Evolutionary conservation across 1,140 invertebrate species (phyloP), one percentile per base, ranked within the genome.

Genomic region (Bombus polaris): DNA sequence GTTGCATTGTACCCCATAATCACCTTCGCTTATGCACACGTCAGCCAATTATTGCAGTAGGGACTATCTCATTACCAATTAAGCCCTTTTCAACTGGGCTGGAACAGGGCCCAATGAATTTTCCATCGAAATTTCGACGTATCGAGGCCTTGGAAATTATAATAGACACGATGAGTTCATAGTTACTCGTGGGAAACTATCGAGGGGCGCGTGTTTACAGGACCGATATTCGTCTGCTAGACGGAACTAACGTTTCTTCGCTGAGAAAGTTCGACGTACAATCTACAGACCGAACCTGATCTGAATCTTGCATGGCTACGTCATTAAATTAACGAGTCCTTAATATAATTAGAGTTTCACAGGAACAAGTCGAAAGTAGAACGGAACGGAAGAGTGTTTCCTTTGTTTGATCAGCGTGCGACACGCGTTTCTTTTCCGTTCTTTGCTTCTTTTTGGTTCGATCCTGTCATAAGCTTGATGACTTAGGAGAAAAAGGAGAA

Each of bases 301-400:
- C 37, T 15, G 22, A 42, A 73, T 44, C 80, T 72, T 28, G 28
- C 12, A 13, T 10, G 47, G 35, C 70, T 28, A 44, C 68, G 47
- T 73, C 80, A 62, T 88, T 89, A 85, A 62, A 72, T 59, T 88
- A 85, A 88, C 83, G 81, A 88, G 37, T 42, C 86, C n/a, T 65
- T 88, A 84, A 88, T 87, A 79, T 77, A 88, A 88, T 88, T 88
- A 83, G 68, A 79, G 75, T 87, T 76, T 22, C 70, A 59, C 79
- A 62, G 80, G 70, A 35, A 59, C 79, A 42, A 73, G n/a, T 42
- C 25, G 68, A 39, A 81, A 81, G 47, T 81, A 42, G 80, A n/a
- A 10, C 47, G 15, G 13, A 25, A 42, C 2, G 39, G 28, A 13
- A n/a, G 71, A n/a, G 6, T 28, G 15, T 13, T 18, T 44, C 25